Evolutionary conservation across 2,113 vertebrate genomes (phyloP), one percentile per base, ranked within the genome.

Genomic region (Saccopteryx leptura): DNA sequence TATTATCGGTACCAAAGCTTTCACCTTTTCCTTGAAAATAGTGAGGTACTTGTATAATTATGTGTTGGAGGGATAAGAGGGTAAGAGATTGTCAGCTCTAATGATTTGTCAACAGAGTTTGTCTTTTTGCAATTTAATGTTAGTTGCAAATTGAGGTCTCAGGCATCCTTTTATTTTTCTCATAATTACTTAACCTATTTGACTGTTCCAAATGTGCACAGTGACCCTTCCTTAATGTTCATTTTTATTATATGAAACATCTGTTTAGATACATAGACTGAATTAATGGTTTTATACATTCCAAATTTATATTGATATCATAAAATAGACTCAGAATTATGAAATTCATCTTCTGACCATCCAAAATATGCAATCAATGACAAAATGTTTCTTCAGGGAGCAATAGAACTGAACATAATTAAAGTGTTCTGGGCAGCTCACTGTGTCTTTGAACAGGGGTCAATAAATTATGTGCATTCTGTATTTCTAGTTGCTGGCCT

Each of bases 321-420:
- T 96, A 96, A 96, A 97, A 71, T 66, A 93, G 3, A 0, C 33
- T 96, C 33, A 74, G 18, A 61, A 95, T 87, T 83, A 97, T 90
- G 58, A 19, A 95, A 96, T 52, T 80, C 0, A 60, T 68, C 95
- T 97, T 87, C 96, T 4, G 88, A 92, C 90, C 94, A 74, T 80
- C 39, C 5, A 93, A 88, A 97, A 97, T 65, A 95, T 65, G 50
- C 21, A 97, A 60, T 93, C 66, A 96, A 96, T 93, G 93, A 91
- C 19, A 93, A 96, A 93, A 46, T 63, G n/a, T 19, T 96, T 95
- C 95, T 95, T 69, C 23, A 88, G 90, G 83, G 97, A 76, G 28
- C 63, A 97, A 89, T 97, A 96, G 96, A 97, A 79, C 87, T 95
- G 74, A 97, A 56, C 33, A 52, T 3, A 90, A 91, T 96, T 97